phyloP scores from a whole-genome alignment of 2,797 vertebrate genomes.

The Cichlasoma orientale region DNA sequence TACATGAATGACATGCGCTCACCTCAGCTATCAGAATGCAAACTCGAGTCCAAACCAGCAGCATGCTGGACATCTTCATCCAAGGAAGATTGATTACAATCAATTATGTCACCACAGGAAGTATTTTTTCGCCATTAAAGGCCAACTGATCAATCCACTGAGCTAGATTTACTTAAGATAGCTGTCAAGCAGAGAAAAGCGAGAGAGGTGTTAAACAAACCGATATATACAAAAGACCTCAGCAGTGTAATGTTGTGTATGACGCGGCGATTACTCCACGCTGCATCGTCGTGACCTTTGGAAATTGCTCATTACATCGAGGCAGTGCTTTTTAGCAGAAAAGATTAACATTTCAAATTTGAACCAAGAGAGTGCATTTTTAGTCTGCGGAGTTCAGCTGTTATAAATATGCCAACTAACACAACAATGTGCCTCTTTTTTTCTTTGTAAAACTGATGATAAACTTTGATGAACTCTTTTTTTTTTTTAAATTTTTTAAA shows the following conservation, averaged over 20 bases:
- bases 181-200: constrained; percentile 33
- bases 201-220: constrained; percentile 11
- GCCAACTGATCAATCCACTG: constrained; percentile 50
- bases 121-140: constrained; percentile 53
- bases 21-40: constrained; percentile 10
- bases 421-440: background rate
- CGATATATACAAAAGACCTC: constrained; percentile 1
- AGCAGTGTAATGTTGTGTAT: constrained; percentile 14
- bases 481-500: background rate
- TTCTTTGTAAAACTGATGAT: background rate
- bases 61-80: constrained; percentile 13
- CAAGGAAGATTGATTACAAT: constrained; percentile 58
- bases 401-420: constrained; percentile 2
- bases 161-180: constrained; percentile 54
- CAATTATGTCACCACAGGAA: constrained; percentile 62
- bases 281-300: constrained; percentile 45
- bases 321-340: constrained; percentile 31
- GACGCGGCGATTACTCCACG: constrained; percentile 17
- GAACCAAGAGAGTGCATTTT: background rate
- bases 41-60: constrained; percentile 17
- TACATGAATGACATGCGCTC: background rate
- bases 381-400: background rate
- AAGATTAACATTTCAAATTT: constrained; percentile 44
- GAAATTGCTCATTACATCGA: constrained; percentile 49
- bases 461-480: background rate